These are phyloP conservation scores for Morinoia aosen DNA, from an alignment of 2,888 invertebrate genomes.

Conservation along the genomic window DNA sequence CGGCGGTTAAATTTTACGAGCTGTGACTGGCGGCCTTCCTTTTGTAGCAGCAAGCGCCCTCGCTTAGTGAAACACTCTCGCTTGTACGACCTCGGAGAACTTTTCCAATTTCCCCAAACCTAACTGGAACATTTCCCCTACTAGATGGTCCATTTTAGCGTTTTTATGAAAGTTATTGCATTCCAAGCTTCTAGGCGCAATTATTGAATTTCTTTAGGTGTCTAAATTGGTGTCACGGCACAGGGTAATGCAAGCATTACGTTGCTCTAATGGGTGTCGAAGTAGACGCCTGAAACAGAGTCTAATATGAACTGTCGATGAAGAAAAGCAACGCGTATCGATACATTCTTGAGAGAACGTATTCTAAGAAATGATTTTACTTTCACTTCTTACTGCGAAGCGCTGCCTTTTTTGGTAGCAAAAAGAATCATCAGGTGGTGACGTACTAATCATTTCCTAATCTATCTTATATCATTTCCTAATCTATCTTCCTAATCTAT, in stretches of 20 bases:
- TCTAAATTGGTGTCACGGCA: background rate
- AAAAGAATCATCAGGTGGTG: too few species aligned
- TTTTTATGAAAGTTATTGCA: background rate
- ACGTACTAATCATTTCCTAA: too few species aligned
- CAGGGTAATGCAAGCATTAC: background rate
- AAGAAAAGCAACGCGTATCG: background rate
- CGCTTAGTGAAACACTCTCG: constrained; percentile 19
- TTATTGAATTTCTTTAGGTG: background rate
- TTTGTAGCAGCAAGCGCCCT: constrained; percentile 16
- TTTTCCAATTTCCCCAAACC: constrained; percentile 23
- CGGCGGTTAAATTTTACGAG: constrained; percentile 30
- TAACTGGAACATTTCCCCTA: constrained; percentile 11
- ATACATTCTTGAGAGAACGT: background rate
- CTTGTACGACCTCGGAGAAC: background rate
- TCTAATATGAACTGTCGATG: background rate
- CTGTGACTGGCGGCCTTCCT: constrained; percentile 21
- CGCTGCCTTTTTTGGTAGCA: too few species aligned
- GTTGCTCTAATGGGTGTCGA: background rate
- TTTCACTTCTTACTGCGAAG: background rate
- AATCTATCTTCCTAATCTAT: too few species aligned
- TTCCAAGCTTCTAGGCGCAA: background rate
- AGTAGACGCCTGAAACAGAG: background rate
- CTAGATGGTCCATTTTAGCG: constrained; percentile 15
- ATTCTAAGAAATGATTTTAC: background rate
- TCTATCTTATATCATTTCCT: too few species aligned